phyloP scores from a whole-genome alignment of 2,888 invertebrate species.

The Sisyra nigra region DNA sequence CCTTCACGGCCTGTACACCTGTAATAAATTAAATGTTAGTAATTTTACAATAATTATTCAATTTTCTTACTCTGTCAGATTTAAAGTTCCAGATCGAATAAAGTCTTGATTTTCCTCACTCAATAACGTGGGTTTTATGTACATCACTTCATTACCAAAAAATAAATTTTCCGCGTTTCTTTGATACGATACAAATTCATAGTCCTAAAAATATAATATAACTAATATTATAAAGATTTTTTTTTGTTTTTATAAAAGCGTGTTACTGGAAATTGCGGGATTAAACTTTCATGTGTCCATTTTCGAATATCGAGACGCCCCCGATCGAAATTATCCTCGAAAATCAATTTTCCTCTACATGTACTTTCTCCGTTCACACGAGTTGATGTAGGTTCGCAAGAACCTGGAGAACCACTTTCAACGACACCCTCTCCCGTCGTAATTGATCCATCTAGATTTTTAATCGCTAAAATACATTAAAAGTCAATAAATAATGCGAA shows the following conservation, averaged over 20 bases:
- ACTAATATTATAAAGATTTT: conserved; percentile 4
- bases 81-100: conserved; percentile 21
- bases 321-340: conserved; percentile 41
- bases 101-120: conserved; percentile 34
- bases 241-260: conserved; percentile 5
- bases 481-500: background rate
- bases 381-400: conserved; percentile 12
- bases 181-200: conserved; percentile 50
- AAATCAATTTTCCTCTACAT: conserved; percentile 42
- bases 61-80: conserved; percentile 17
- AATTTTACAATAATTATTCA: background rate
- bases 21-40: conserved; percentile 6
- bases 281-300: conserved; percentile 39
- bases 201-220: conserved; percentile 33
- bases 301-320: conserved; percentile 28
- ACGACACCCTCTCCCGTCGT: background rate
- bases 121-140: conserved; percentile 40
- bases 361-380: conserved; percentile 12
- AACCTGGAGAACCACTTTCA: background rate
- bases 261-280: conserved; percentile 42
- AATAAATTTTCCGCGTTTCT: conserved; percentile 37
- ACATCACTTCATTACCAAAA: conserved; percentile 34
- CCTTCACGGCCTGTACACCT: conserved; percentile 27
- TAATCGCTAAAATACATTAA: conserved; percentile 2
- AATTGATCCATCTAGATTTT: background rate